phyloP scores from a whole-genome alignment of 2,113 vertebrate species.

The Lepisosteus oculatus region DNA sequence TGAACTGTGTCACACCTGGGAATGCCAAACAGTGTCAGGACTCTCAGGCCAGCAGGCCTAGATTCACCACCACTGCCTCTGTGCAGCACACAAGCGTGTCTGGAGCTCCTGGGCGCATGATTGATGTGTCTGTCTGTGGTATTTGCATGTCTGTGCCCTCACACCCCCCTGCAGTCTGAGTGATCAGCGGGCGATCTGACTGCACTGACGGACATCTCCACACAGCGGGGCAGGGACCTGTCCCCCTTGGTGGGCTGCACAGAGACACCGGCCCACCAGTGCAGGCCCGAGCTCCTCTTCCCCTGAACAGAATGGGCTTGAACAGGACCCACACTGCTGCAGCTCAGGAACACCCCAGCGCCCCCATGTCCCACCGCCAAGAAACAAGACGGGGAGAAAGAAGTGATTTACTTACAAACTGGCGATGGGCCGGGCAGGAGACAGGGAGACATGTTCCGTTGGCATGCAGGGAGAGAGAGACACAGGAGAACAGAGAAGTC shows the following conservation, averaged over 20 bases:
- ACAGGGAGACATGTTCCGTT: slow-evolving; percentile 9
- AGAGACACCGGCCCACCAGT: slow-evolving; percentile 29
- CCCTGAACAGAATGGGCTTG: slow-evolving; percentile 24
- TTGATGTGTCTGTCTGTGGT: slow-evolving; percentile 53
- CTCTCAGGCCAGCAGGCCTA: too few species aligned
- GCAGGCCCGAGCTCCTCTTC: slow-evolving; percentile 21
- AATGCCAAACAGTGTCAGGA: too few species aligned
- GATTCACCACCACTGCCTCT: too few species aligned
- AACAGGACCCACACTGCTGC: slow-evolving; percentile 35
- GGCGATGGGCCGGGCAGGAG: slow-evolving; percentile 34
- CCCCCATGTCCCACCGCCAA: slow-evolving; percentile 14
- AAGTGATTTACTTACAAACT: slow-evolving; percentile 75
- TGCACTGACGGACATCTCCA: slow-evolving; percentile 24
- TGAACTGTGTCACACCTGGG: too few species aligned
- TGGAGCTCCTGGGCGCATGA: slow-evolving; percentile 50
- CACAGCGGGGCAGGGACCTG: slow-evolving; percentile 30
- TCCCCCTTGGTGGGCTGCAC: slow-evolving; percentile 42
- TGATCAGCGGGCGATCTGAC: slow-evolving; percentile 52
- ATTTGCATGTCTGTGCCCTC: slow-evolving; percentile 53
- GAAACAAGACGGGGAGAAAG: slow-evolving; percentile 39
- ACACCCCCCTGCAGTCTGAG: slow-evolving; percentile 42
- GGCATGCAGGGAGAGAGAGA: slow-evolving; percentile 19
- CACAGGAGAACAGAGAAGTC: not conserved
- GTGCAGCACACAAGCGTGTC: too few species aligned
- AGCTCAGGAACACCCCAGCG: too few species aligned